phyloP scores from a whole-genome alignment of 2,797 vertebrate genomes.

The Tragelaphus eurycerus region DNA sequence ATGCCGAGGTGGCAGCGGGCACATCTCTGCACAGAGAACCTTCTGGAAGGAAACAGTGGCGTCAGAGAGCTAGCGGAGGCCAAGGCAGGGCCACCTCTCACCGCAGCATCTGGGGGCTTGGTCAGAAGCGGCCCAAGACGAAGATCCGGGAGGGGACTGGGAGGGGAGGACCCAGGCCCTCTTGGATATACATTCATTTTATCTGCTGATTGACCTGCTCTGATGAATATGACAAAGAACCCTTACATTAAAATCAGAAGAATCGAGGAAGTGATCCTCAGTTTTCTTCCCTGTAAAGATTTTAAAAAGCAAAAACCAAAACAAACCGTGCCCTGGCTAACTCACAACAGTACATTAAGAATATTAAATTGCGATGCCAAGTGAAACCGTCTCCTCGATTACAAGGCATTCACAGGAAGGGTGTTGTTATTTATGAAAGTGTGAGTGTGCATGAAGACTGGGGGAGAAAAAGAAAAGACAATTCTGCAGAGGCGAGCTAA shows the following conservation, averaged over 20 bases:
- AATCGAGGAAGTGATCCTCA: neutral
- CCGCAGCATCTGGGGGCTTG: neutral
- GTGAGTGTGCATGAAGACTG: neutral
- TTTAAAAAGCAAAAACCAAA: neutral
- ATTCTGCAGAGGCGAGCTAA: neutral
- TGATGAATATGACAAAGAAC: neutral
- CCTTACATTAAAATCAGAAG: neutral
- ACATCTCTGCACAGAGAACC: conserved; percentile 99
- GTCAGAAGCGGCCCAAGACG: neutral
- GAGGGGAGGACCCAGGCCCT: neutral
- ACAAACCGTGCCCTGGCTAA: neutral
- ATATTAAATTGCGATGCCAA: neutral
- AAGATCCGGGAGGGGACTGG: neutral
- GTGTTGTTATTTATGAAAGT: neutral
- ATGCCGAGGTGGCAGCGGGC: conserved; percentile 99
- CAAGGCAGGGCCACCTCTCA: neutral
- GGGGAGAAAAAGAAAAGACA: neutral
- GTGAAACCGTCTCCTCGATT: neutral
- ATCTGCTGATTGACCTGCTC: neutral
- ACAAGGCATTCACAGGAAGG: neutral
- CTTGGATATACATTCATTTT: neutral
- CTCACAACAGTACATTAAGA: neutral
- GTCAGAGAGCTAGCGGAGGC: conserved; percentile 53
- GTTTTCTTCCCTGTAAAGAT: neutral
- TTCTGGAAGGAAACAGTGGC: conserved; percentile 89